phyloP scores from a whole-genome alignment of 1,140 invertebrate genomes.

The Ceratosolen solmsi region DNA sequence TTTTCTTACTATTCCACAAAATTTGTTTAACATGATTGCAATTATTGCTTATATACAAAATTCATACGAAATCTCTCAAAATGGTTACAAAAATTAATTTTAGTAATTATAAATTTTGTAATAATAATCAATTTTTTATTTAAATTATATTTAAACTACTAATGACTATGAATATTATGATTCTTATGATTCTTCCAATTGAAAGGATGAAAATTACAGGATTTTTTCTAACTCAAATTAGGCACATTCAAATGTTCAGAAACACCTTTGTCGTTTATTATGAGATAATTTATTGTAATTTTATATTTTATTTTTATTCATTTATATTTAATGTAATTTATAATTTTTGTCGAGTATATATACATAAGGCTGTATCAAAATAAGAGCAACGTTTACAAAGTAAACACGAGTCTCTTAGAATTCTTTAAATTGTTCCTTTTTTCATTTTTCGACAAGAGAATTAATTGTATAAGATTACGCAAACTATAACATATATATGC shows the following conservation, averaged over 20 bases:
- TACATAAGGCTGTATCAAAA: slow-evolving; percentile 52
- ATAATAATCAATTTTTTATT: no score
- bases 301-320: slow-evolving; percentile 33
- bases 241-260: neutral
- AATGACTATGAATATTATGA: no score
- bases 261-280: neutral
- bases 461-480: slow-evolving; percentile 37
- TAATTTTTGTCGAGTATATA: slow-evolving; percentile 47
- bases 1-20: no score
- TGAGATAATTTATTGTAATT: slow-evolving; percentile 25
- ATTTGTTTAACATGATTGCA: no score
- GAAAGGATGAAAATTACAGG: neutral
- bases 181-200: no score
- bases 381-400: slow-evolving; percentile 50
- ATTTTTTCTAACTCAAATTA: neutral
- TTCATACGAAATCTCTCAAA: no score
- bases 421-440: slow-evolving; percentile 38
- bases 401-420: slow-evolving; percentile 32
- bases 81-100: no score
- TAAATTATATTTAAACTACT: no score
- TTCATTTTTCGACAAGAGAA: slow-evolving; percentile 28
- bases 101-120: no score
- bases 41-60: no score
- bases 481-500: slow-evolving; percentile 30
- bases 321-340: slow-evolving; percentile 38